phyloP scores from a whole-genome alignment of 2,797 vertebrate species.

The Pipistrellus nathusii region DNA sequence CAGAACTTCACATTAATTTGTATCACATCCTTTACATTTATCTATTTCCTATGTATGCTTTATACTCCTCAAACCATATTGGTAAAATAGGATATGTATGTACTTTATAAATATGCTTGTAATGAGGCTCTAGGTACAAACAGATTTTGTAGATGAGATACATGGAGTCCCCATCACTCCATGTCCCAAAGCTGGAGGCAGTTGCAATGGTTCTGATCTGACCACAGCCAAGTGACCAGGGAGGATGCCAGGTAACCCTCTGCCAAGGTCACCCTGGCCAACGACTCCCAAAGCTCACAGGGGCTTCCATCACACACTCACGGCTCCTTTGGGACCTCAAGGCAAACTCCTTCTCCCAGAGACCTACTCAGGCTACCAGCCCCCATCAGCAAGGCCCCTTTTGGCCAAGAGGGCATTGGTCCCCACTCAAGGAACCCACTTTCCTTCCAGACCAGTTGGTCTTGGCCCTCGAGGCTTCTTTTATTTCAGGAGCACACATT shows the following conservation, averaged over 20 bases:
- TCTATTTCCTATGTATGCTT: background rate
- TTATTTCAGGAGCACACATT: background rate
- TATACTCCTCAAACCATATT: background rate
- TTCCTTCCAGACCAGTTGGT: background rate
- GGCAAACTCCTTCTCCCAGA: background rate
- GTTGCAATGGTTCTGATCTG: background rate
- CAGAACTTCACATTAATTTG: conserved; percentile 47
- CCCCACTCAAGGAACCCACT: background rate
- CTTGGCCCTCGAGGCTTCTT: background rate
- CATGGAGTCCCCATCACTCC: background rate
- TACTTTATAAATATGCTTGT: background rate
- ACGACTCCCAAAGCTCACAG: background rate
- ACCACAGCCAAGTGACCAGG: background rate
- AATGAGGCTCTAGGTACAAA: background rate
- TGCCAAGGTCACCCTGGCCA: background rate
- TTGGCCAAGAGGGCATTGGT: background rate
- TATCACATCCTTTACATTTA: background rate
- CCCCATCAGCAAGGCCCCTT: background rate
- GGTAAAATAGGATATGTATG: background rate
- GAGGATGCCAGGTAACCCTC: background rate
- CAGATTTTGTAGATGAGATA: background rate
- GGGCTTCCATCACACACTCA: background rate
- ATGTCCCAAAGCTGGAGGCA: background rate
- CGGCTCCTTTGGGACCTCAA: background rate
- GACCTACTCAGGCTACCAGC: background rate